Conservation (phyloP, 2,888 invertebrate species). For the Chrysolina haemoptera region DNA sequence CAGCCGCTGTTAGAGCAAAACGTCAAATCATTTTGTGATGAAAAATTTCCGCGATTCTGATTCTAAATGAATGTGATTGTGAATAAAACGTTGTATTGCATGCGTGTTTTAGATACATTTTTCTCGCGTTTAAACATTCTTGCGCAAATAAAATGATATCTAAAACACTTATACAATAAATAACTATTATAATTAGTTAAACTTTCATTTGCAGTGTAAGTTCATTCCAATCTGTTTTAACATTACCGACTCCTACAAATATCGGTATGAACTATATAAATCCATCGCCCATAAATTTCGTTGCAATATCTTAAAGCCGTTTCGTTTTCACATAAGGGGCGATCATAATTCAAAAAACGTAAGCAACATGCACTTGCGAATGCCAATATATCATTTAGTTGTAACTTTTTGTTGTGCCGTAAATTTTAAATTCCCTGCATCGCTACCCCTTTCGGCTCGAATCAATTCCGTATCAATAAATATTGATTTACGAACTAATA, state of each 20-base stretch:
- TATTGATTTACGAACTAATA: constrained; percentile 68
- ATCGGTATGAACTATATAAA: constrained; percentile 18
- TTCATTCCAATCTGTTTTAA: neutral
- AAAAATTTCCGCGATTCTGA: too few relatives aligned
- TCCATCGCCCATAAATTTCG: constrained; percentile 43
- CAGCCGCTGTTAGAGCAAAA: too few relatives aligned
- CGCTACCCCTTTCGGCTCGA: constrained; percentile 55
- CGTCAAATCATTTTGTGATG: too few relatives aligned
- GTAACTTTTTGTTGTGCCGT: constrained; percentile 56
- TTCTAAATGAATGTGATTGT: too few relatives aligned
- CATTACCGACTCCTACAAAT: constrained; percentile 2
- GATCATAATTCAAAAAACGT: constrained; percentile 59
- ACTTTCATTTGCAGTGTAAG: too few relatives aligned
- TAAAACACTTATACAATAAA: too few relatives aligned
- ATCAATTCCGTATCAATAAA: constrained; percentile 67
- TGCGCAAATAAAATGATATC: too few relatives aligned
- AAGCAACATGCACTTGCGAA: constrained; percentile 62
- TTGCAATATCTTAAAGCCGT: constrained; percentile 46
- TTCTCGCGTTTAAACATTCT: too few relatives aligned
- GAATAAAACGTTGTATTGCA: too few relatives aligned
- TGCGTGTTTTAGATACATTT: too few relatives aligned
- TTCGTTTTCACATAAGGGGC: constrained; percentile 54
- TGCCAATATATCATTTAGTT: constrained; percentile 58
- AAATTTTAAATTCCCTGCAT: constrained; percentile 63
- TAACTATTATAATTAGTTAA: too few relatives aligned